A percentile compares a stretch with the other conserved stretches of the same genome.
Conservation (phyloP, 2,888 invertebrate genomes). For the Seira ritae region DNA sequence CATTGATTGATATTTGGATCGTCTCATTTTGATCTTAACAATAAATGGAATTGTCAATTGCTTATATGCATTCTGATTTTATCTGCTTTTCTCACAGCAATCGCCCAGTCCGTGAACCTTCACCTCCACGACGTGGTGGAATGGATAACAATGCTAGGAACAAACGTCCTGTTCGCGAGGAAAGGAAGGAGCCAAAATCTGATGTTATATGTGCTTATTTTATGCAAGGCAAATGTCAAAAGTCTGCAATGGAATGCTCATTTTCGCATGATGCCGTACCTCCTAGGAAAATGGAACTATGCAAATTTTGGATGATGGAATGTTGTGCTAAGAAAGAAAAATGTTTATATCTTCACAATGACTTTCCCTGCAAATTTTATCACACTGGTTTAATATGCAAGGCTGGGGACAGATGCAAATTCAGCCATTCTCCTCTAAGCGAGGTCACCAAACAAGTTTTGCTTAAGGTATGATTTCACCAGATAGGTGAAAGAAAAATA, state of each 20-base stretch:
- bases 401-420: slow-evolving; percentile 90
- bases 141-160: slow-evolving; percentile 28
- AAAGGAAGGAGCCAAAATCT: slow-evolving; percentile 74
- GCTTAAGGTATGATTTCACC: slow-evolving; percentile 76
- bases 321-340: slow-evolving; percentile 96
- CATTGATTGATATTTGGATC: not conserved
- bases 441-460: slow-evolving; percentile 83
- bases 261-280: slow-evolving; percentile 90
- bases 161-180: slow-evolving; percentile 29
- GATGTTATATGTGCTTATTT: slow-evolving; percentile 89
- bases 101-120: slow-evolving; percentile 36
- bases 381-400: slow-evolving; percentile 94
- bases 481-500: too few relatives aligned
- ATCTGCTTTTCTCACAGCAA: too few relatives aligned
- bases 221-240: slow-evolving; percentile 92
- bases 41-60: not conserved
- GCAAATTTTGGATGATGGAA: slow-evolving; percentile 97
- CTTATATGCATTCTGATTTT: not conserved
- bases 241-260: slow-evolving; percentile 86
- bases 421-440: slow-evolving; percentile 92
- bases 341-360: slow-evolving; percentile 96
- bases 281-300: slow-evolving; percentile 93
- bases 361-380: slow-evolving; percentile 98
- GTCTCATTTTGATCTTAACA: not conserved
- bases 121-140: slow-evolving; percentile 34